Evolutionary conservation across 2,113 vertebrate genomes (phyloP).

Genomic region (Ochotona curzoniae): DNA sequence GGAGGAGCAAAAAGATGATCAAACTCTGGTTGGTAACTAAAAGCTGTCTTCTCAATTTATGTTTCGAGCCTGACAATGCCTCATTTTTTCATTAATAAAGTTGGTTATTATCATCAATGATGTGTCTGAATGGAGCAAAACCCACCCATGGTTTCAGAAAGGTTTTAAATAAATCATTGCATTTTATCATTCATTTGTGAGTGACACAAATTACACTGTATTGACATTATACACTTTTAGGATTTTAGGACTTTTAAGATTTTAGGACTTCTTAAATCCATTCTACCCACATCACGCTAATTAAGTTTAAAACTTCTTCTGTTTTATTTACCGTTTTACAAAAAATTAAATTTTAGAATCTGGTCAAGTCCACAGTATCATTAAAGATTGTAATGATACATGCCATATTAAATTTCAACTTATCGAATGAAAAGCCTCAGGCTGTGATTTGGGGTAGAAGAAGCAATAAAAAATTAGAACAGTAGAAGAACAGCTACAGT

Average conservation of each 20-base stretch:
- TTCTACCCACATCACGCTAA: conserved; percentile 49
- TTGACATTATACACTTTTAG: conserved; percentile 62
- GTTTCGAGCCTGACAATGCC: background rate
- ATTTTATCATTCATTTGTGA: background rate
- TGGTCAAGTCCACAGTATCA: background rate
- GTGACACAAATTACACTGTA: conserved; percentile 34
- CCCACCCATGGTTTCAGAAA: conserved; percentile 11
- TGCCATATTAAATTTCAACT: conserved; percentile 57
- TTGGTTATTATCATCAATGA: conserved; percentile 54
- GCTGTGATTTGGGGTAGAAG: background rate
- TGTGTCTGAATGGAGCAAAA: conserved; percentile 54
- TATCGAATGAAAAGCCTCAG: conserved; percentile 42
- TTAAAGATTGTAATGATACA: conserved; percentile 31
- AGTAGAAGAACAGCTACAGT: conserved; percentile 49
- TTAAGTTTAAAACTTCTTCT: conserved; percentile 36
- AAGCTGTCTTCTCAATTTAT: conserved; percentile 48
- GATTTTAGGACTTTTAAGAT: conserved; percentile 53
- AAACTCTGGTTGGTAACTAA: conserved; percentile 43
- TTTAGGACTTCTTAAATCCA: conserved; percentile 51
- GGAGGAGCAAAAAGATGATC: conserved; percentile 34
- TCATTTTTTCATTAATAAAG: conserved; percentile 45
- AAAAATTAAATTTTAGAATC: conserved; percentile 54
- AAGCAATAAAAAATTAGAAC: conserved; percentile 40
- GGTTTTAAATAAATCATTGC: conserved; percentile 5
- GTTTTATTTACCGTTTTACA: conserved; percentile 63